Percentiles rank a stretch among this genome's conserved stretches.
Evolutionary conservation across 2,888 invertebrate genomes (phyloP).

Genomic region (Netelia melanura): DNA sequence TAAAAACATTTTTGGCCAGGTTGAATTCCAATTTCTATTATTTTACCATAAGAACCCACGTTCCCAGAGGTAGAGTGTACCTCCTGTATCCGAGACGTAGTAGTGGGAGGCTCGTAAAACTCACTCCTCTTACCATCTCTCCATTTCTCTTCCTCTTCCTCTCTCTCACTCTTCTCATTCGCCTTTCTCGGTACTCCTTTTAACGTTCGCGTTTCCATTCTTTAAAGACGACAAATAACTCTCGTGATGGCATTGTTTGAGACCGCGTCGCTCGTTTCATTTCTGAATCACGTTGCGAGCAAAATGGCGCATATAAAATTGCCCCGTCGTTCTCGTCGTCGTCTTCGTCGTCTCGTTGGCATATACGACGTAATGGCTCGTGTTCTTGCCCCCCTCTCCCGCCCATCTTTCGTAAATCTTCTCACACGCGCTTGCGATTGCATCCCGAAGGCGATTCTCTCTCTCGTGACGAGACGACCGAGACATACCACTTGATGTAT

Average conservation of each 20-base stretch:
- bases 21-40: no score
- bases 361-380: constrained; percentile 1
- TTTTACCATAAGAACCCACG: not conserved
- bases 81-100: not conserved
- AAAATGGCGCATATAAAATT: constrained; percentile 11
- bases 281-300: not conserved
- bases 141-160: not conserved
- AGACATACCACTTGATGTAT: no score
- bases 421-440: constrained; percentile 33
- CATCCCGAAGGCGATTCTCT: constrained; percentile 26
- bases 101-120: constrained; percentile 45
- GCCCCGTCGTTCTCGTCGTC: not conserved
- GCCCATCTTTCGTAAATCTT: constrained; percentile 56
- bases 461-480: no score
- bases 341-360: constrained; percentile 14
- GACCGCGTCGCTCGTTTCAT: not conserved
- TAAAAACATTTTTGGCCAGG: no score
- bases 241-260: constrained; percentile 60
- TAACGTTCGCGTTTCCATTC: constrained; percentile 16
- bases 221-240: constrained; percentile 58
- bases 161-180: constrained; percentile 16
- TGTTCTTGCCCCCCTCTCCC: not conserved
- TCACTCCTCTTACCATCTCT: constrained; percentile 1
- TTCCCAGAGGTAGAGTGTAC: not conserved
- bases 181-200: not conserved